Percentiles rank a stretch among this genome's conserved stretches.
Evolutionary conservation across 2,113 vertebrate genomes (phyloP).

Genomic region (Alosa alosa): DNA sequence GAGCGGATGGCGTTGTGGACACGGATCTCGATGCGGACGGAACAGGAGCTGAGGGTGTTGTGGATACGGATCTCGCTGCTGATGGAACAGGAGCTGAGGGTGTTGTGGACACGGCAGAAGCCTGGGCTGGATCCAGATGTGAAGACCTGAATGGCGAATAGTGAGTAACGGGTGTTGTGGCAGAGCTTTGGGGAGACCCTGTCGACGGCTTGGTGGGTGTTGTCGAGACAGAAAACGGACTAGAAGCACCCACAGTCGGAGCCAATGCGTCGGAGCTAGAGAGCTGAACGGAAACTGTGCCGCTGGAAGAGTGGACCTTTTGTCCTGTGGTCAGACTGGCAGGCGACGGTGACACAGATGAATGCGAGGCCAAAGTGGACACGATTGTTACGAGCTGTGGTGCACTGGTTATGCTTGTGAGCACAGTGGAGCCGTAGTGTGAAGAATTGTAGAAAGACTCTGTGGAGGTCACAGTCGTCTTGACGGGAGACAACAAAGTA

Average conservation of each 20-base stretch:
- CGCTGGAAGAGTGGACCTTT: not conserved
- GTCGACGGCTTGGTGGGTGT: not conserved
- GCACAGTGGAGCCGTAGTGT: not conserved
- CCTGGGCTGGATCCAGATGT: not conserved
- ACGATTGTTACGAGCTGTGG: not conserved
- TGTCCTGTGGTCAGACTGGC: not conserved
- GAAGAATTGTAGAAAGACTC: not conserved
- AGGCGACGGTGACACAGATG: not conserved
- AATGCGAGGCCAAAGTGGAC: not conserved
- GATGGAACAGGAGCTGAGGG: not conserved
- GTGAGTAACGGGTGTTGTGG: not conserved
- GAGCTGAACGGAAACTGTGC: not conserved
- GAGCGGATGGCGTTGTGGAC: not conserved
- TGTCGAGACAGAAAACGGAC: not conserved
- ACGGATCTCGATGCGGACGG: not conserved
- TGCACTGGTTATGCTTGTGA: not conserved
- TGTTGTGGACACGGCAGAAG: not conserved
- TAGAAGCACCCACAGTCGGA: not conserved
- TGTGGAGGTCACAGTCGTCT: not conserved
- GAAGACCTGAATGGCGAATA: not conserved
- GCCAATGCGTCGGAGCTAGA: not conserved
- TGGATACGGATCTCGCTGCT: not conserved
- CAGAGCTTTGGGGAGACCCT: not conserved
- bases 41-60: not conserved
- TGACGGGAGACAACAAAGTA: not conserved